Base-by-base conservation (phyloP, 2,113 vertebrate species). In the Strix aluco region DNA sequence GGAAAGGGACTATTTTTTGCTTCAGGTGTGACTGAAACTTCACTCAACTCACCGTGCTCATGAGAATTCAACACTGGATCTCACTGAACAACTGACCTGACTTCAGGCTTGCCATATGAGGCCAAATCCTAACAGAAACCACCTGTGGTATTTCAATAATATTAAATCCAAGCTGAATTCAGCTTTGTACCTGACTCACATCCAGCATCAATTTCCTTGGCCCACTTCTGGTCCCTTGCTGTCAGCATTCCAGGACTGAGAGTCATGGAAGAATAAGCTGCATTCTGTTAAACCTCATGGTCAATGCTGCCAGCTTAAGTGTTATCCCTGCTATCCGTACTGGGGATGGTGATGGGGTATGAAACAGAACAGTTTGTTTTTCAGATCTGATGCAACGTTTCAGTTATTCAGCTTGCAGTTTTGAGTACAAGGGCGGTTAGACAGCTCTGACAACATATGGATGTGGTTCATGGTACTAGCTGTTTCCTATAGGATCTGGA, bases 121-220 rank as follows among this genome's bases (percentile, higher is more conserved):
- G 95, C 95, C 95, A 96, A 95, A 85, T 81, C 81, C 91, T 96
- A 97, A 97, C 91, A 91, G 81, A 95, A 97, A 97, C 95, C 97
- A 97, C 92, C 94, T 96, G 96, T 92, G 94, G 93, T 90, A 94
- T 96, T 97, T 97, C 94, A 96, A 70, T 92, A 96, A 92, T 78
- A 96, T 82, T 86, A 77, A 97, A 88, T 92, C 93, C 96, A 90
- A 88, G 93, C 89, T 96, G 95, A 96, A 96, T 94, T 94, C 96
- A 96, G 92, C 87, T 87, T 95, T 96, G 93, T 96, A 97, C 87
- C 96, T 94, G 89, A 96, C 83, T 94, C 46, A 25, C 47, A 94
- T 96, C 86, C 94, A 96, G 88, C 83, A 94, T 92, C 90, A 54
- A 89, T 97, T 97, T 94, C 94, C 74, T 86, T 97, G 93, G 90